phyloP scores from a whole-genome alignment of 2,113 vertebrate genomes.

The Toxotes chatareus region DNA sequence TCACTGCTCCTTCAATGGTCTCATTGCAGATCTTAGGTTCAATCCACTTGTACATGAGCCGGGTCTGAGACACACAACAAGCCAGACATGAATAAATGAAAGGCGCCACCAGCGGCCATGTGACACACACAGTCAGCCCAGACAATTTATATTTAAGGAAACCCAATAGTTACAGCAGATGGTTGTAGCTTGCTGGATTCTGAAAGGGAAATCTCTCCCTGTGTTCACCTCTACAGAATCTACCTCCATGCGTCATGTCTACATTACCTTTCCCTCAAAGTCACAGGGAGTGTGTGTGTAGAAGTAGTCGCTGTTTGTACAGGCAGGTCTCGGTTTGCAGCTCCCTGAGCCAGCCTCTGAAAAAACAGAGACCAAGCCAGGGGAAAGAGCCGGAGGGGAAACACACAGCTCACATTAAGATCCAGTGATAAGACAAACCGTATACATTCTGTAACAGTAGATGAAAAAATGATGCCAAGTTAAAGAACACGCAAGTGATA shows the following conservation, averaged over 20 bases:
- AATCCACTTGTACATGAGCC: conserved; percentile 96
- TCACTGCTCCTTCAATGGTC: conserved; percentile 78
- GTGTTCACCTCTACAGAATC: conserved; percentile 13
- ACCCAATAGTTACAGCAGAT: conserved; percentile 48
- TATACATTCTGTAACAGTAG: neutral
- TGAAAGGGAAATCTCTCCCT: neutral
- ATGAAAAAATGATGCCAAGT: neutral
- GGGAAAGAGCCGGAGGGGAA: conserved; percentile 44
- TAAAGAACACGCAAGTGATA: neutral
- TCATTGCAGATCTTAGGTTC: conserved; percentile 94
- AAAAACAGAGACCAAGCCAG: conserved; percentile 29
- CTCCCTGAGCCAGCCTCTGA: conserved; percentile 86
- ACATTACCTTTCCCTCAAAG: conserved; percentile 85
- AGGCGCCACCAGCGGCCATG: neutral
- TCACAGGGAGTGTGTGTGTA: conserved; percentile 94
- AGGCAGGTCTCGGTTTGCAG: conserved; percentile 88
- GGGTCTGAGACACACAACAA: conserved; percentile 85
- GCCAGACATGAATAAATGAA: conserved; percentile 24
- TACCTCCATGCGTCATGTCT: neutral
- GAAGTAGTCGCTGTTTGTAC: conserved; percentile 93
- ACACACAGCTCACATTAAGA: conserved; percentile 61
- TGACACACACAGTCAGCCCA: neutral
- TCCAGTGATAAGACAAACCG: conserved; percentile 54
- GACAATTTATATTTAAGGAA: conserved; percentile 42
- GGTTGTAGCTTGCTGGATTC: neutral